Evolutionary conservation across 1,140 invertebrate species (phyloP), one percentile per base, ranked within the genome.

Genomic region (Wiebesia pumilae): DNA sequence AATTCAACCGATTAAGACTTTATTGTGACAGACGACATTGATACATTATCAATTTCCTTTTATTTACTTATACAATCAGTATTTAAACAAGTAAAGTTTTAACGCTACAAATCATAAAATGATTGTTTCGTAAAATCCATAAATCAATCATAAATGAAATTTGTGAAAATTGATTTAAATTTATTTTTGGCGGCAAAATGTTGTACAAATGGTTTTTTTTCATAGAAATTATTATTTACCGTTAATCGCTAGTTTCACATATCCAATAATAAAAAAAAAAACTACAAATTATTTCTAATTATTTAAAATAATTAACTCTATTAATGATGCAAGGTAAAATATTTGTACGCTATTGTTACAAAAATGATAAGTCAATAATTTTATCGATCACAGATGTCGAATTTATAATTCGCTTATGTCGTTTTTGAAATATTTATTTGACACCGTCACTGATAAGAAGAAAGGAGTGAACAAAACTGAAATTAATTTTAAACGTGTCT

Each of bases 401-500:
- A 62, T 62, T 62, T 27, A 27, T 62, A 10, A 27, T 62, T 62
- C 51, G 24, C 10, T 62, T 62, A 62, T 62, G 4, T 62, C 24
- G 24, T 62, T 75, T 43, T 75, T 3, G 35, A 3, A 43, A 40
- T 6, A 40, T 43, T 24, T 43, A 75, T 71, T 71, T 62, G 27
- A 27, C 14, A 35, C 35, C 65, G 1, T 69, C 16, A 35, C 0
- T 30, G 65, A 38, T 71, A 21, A 71, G 24, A 62, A 62, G 27
- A 47, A 35, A 54, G 30, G 10, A 78, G 24, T 51, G 14, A 38
- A 54, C 16, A 21, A 80, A 62, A 80, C 38, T 80, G 27, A 62
- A 62, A 80, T 80, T 19, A 38, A 24, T 62, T 84, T 75, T 62
- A 54, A 81, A 85, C 78, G 43, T 81, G 58, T 58, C 84, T 85